Evolutionary conservation across 1,140 invertebrate genomes (phyloP).

Genomic region (Macrostomum lignano): DNA sequence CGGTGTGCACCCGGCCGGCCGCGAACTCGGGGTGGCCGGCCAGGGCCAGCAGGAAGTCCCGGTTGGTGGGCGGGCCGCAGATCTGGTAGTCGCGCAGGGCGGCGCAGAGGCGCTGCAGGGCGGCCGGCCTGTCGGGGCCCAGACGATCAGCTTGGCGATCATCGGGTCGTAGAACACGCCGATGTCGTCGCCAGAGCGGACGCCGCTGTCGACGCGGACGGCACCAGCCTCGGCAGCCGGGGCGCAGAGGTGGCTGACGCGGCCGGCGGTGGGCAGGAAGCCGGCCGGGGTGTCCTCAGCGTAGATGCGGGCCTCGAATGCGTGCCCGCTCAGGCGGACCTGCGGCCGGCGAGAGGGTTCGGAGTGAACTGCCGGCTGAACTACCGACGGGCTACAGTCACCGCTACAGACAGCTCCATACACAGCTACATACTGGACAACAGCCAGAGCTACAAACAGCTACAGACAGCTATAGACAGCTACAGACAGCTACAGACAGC

Average conservation of each 20-base stretch:
- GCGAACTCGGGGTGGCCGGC: conserved; percentile 50
- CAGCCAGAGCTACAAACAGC: no score
- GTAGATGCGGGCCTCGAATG: conserved; percentile 76
- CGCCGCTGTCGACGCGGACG: conserved; percentile 25
- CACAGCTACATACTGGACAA: no score
- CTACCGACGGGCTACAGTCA: no score
- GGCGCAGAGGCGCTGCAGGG: conserved; percentile 44
- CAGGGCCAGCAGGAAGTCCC: conserved; percentile 62
- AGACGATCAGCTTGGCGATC: conserved; percentile 92
- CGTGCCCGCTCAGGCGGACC: conserved; percentile 38
- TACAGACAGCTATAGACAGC: no score
- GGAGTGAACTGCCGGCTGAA: no score
- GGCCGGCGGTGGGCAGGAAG: conserved; percentile 49
- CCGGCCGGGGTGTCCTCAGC: conserved; percentile 47
- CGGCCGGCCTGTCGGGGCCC: conserved; percentile 55
- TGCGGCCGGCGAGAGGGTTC: no score
- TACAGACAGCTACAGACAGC: no score
- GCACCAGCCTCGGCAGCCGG: conserved; percentile 10
- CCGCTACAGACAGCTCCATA: no score
- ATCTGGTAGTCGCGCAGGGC: conserved; percentile 60
- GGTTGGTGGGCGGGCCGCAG: conserved; percentile 67
- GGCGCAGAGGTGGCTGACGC: conserved; percentile 37
- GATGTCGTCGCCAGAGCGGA: conserved; percentile 43
- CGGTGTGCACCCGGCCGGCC: conserved; percentile 64
- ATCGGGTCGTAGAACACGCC: conserved; percentile 95